Conservation (phyloP, 2,113 vertebrate species). For the Pristiophorus japonicus region DNA sequence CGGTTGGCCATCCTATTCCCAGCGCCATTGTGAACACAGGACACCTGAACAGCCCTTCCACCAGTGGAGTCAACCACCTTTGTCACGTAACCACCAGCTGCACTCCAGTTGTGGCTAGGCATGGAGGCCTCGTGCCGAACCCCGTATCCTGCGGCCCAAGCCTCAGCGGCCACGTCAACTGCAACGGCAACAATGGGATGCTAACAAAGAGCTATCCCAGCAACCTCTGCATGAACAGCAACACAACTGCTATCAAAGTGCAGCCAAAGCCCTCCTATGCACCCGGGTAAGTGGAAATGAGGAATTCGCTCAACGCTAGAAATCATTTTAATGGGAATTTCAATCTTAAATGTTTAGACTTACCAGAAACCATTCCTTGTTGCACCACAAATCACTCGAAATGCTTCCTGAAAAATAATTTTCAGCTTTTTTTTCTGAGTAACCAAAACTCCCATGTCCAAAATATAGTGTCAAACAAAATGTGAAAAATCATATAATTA, state of each 20-base stretch:
- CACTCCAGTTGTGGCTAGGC: constrained; percentile 54
- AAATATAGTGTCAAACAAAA: not conserved
- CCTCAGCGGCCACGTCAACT: constrained; percentile 60
- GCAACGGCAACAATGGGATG: constrained; percentile 63
- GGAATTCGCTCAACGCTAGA: not conserved
- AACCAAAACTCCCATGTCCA: not conserved
- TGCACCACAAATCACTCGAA: not conserved
- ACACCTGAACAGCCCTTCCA: constrained; percentile 46
- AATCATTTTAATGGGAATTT: not conserved
- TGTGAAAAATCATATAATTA: not conserved
- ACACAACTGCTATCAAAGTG: constrained; percentile 75
- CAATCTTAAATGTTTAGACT: not conserved
- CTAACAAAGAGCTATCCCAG: constrained; percentile 76
- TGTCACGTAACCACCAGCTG: constrained; percentile 43
- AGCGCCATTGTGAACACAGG: constrained; percentile 41
- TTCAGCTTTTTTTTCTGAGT: not conserved
- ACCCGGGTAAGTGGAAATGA: constrained; percentile 74
- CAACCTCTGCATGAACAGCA: constrained; percentile 58
- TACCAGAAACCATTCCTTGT: not conserved
- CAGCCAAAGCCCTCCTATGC: constrained; percentile 87
- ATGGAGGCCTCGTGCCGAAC: constrained; percentile 53
- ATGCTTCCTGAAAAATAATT: not conserved
- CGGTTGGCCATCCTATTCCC: constrained; percentile 40
- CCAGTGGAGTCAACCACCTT: constrained; percentile 56
- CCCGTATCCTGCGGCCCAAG: constrained; percentile 48